Conservation (phyloP, 2,888 invertebrate species). For the Pyrocoelia pectoralis region DNA sequence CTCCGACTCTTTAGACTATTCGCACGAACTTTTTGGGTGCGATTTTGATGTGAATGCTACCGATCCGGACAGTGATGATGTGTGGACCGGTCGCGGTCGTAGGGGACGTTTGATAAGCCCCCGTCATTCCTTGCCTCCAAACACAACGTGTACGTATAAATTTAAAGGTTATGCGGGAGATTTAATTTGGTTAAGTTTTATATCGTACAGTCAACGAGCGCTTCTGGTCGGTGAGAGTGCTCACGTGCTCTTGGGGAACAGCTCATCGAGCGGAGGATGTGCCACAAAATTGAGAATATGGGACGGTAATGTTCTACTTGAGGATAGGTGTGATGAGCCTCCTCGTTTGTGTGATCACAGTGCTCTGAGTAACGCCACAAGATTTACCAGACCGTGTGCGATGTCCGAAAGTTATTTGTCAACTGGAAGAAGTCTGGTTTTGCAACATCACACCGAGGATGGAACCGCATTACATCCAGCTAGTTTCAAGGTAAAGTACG, state of each 20-base stretch:
- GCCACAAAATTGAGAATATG: slow-evolving; percentile 77
- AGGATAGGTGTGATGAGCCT: slow-evolving; percentile 79
- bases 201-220: slow-evolving; percentile 83
- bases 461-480: slow-evolving; percentile 85
- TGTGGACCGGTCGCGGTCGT: slow-evolving; percentile 68
- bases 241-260: slow-evolving; percentile 51
- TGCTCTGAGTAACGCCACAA: slow-evolving; percentile 74
- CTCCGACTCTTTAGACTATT: slow-evolving; percentile 86
- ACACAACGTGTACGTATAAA: slow-evolving; percentile 86
- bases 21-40: slow-evolving; percentile 68
- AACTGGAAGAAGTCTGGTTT: slow-evolving; percentile 60
- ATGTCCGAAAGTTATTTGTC: slow-evolving; percentile 81
- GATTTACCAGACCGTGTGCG: slow-evolving; percentile 81
- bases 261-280: slow-evolving; percentile 62
- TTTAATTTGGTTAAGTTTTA: slow-evolving; percentile 87
- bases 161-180: slow-evolving; percentile 82
- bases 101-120: slow-evolving; percentile 80
- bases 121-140: slow-evolving; percentile 83
- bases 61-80: slow-evolving; percentile 67
- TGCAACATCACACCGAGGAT: slow-evolving; percentile 68
- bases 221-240: slow-evolving; percentile 65
- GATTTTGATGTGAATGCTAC: slow-evolving; percentile 82
- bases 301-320: slow-evolving; percentile 74
- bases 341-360: slow-evolving; percentile 86
- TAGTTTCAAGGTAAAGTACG: slow-evolving; percentile 77